Percentiles rank a stretch among this genome's conserved stretches.
phyloP scores from a whole-genome alignment of 2,113 vertebrate species.

The Catharus bicknelli region DNA sequence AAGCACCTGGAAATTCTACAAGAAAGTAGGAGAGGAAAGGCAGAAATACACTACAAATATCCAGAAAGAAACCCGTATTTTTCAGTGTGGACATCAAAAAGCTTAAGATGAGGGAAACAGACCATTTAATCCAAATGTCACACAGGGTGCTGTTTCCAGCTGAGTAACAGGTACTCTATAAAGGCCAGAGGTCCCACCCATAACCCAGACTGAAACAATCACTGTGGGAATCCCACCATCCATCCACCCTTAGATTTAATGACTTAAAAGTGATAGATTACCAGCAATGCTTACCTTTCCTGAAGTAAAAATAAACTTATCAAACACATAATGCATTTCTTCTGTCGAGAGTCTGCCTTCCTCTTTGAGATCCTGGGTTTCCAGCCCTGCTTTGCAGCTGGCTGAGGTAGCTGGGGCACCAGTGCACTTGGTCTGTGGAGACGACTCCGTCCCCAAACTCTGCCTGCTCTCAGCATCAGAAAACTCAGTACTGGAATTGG shows the following conservation, averaged over 20 bases:
- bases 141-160: not conserved
- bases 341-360: constrained; percentile 70
- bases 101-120: not conserved
- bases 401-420: constrained; percentile 80
- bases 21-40: not conserved
- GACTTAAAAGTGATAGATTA: not conserved
- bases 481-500: constrained; percentile 57
- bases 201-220: not conserved
- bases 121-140: not conserved
- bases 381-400: constrained; percentile 70
- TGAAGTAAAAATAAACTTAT: constrained; percentile 95
- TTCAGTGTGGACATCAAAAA: not conserved
- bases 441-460: constrained; percentile 44
- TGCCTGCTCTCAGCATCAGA: constrained; percentile 64
- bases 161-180: not conserved
- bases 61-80: not conserved
- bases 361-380: constrained; percentile 68
- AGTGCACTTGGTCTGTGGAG: constrained; percentile 53
- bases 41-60: not conserved
- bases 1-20: not conserved
- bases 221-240: not conserved
- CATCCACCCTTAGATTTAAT: not conserved
- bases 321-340: constrained; percentile 91
- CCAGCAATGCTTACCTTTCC: constrained; percentile 84
- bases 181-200: not conserved